Evolutionary conservation across 1,140 invertebrate species (phyloP), one percentile per base, ranked within the genome.

Genomic region (Dinoponera quadriceps): DNA sequence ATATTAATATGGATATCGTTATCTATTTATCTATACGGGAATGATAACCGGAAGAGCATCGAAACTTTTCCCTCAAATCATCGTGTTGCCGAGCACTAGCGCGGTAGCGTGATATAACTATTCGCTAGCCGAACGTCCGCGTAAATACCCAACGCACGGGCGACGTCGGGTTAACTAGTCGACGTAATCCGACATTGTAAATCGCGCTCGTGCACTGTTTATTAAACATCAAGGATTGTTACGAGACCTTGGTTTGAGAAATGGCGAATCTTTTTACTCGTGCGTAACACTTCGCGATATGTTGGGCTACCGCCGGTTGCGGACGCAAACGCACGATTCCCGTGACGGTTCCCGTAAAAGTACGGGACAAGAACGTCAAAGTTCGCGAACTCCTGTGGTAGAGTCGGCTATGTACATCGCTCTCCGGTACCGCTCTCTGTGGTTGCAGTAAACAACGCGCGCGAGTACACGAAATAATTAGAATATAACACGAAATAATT

Each of bases 401-500:
- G 49, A 51, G 20, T 16, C 27, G 25, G 16, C n/a, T 48, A n/a
- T n/a, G 49, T 14, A 29, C 20, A 29, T n/a, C 33, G 57, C 22
- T 25, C 2, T 33, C 27, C 33, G 1, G n/a, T 51, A 65, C n/a
- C 2, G 3, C 14, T 78, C 25, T 27, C 27, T 29, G 16, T 22
- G 7, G 3, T 71, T 69, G 16, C 59, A 80, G 83, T 85, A 65
- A 88, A 82, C 9, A 44, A 44, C 7, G 38, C 38, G 38, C 9
- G 38, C 29, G 29, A 33, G 29, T 33, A 33, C 29, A 5, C 16
- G 13, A 63, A 85, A 85, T 88, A 83, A 89, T 88, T 89, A 60
- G n/a, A n/a, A n/a, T n/a, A n/a, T n/a, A n/a, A 33, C 29, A 5
- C 16, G 13, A 63, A 85, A 85, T 88, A 83, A 89, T 88, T 63